Evolutionary conservation across 2,888 invertebrate species (phyloP).

Genomic region (Stenotaenia linearis): DNA sequence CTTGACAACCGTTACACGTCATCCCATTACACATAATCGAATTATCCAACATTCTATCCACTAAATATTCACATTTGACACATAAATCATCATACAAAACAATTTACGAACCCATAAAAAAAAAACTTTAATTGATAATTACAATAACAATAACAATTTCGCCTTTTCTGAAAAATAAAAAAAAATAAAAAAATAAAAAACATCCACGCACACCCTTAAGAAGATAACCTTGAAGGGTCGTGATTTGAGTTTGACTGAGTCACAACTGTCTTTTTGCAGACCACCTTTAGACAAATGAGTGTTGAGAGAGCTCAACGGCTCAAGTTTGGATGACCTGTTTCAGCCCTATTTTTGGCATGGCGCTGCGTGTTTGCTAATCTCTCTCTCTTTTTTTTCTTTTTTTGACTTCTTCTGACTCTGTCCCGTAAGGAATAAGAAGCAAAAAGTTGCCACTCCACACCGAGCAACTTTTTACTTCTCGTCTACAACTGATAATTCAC

Average conservation of each 20-base stretch:
- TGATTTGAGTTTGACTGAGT: background rate
- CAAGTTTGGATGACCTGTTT: constrained; percentile 10
- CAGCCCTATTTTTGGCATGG: constrained; percentile 24
- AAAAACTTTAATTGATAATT: no score
- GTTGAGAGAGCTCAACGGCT: constrained; percentile 16
- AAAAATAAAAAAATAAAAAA: background rate
- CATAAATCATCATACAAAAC: background rate
- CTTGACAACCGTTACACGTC: background rate
- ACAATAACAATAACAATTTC: background rate
- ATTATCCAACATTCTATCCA: background rate
- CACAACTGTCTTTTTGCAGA: background rate
- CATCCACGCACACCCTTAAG: background rate
- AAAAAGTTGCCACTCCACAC: background rate
- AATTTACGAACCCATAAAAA: background rate
- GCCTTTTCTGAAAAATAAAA: background rate
- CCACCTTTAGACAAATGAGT: constrained; percentile 12
- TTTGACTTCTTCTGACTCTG: background rate
- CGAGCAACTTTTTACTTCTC: background rate
- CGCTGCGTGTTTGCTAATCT: background rate
- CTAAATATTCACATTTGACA: background rate
- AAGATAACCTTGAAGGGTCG: constrained; percentile 22
- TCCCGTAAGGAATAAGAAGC: background rate
- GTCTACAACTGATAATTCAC: background rate
- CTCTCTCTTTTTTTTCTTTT: background rate
- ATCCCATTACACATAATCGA: background rate